Percentiles rank a stretch among this genome's conserved stretches.
phyloP scores from a whole-genome alignment of 2,797 vertebrate genomes.

The Tangara arthus region DNA sequence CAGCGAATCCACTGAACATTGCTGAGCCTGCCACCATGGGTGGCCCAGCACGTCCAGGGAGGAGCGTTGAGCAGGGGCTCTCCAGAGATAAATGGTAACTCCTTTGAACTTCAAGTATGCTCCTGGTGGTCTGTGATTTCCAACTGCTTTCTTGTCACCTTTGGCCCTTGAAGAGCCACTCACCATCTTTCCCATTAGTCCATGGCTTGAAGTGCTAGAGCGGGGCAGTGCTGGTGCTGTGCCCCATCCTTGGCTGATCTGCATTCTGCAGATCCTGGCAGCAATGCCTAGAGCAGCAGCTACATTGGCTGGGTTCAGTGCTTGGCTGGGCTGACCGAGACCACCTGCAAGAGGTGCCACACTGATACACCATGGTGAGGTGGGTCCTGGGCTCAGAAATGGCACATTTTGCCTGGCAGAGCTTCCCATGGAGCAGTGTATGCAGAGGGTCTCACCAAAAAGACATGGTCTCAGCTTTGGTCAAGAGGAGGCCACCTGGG shows the following conservation, averaged over 20 bases:
- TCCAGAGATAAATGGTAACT: not conserved
- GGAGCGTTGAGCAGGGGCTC: not conserved
- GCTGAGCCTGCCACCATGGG: not conserved
- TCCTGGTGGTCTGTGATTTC: not conserved
- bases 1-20: not conserved
- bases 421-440: accelerated
- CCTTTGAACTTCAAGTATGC: not conserved
- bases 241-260: not conserved
- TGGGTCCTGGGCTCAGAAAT: not conserved
- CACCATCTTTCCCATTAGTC: not conserved
- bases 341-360: not conserved
- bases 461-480: not conserved
- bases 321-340: not conserved
- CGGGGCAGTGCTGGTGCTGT: not conserved
- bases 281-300: accelerated
- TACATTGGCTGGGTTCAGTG: not conserved
- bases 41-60: not conserved
- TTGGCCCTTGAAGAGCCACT: not conserved
- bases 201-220: not conserved
- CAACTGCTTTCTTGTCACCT: not conserved
- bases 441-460: not conserved
- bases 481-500: not conserved
- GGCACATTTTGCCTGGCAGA: not conserved
- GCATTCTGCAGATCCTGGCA: not conserved
- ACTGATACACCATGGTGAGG: not conserved